phyloP scores from a whole-genome alignment of 2,888 invertebrate species.

The Electrophaes corylata region DNA sequence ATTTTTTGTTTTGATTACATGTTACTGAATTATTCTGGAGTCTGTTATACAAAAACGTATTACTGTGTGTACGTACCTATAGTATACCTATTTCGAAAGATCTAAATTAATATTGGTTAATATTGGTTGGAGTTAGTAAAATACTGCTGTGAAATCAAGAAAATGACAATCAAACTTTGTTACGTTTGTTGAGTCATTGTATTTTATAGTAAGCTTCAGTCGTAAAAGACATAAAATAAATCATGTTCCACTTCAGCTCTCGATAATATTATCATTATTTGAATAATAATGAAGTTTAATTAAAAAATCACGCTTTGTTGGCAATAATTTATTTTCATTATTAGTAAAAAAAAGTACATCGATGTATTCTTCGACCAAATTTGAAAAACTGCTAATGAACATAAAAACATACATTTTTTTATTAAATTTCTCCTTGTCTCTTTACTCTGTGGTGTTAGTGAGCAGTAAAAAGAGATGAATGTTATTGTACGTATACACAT shows the following conservation, averaged over 20 bases:
- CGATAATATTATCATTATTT: not conserved
- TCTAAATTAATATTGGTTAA: not conserved
- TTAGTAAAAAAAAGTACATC: slow-evolving; percentile 80
- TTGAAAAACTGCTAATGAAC: not conserved
- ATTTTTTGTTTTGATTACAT: too few species aligned
- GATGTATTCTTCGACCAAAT: slow-evolving; percentile 53
- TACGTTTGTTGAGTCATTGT: slow-evolving; percentile 8
- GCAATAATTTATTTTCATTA: slow-evolving; percentile 76
- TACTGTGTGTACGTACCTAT: not conserved
- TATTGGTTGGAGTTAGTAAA: not conserved
- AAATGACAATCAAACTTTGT: slow-evolving; percentile 17
- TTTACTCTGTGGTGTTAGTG: not conserved
- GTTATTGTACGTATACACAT: too few species aligned
- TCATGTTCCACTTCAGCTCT: not conserved
- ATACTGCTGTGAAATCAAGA: slow-evolving; percentile 16
- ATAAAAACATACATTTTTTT: not conserved
- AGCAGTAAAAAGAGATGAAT: too few species aligned
- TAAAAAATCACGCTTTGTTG: slow-evolving; percentile 60
- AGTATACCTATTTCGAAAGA: not conserved
- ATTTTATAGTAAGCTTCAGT: not conserved
- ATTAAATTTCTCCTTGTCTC: not conserved
- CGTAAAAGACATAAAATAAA: slow-evolving; percentile 13
- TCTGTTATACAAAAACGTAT: too few species aligned
- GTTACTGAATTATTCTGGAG: too few species aligned
- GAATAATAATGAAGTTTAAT: slow-evolving; percentile 20